A percentile compares a stretch with the other conserved stretches of the same genome.
Conservation (phyloP, 2,888 invertebrate species). For the Hipparchia sbordonii region DNA sequence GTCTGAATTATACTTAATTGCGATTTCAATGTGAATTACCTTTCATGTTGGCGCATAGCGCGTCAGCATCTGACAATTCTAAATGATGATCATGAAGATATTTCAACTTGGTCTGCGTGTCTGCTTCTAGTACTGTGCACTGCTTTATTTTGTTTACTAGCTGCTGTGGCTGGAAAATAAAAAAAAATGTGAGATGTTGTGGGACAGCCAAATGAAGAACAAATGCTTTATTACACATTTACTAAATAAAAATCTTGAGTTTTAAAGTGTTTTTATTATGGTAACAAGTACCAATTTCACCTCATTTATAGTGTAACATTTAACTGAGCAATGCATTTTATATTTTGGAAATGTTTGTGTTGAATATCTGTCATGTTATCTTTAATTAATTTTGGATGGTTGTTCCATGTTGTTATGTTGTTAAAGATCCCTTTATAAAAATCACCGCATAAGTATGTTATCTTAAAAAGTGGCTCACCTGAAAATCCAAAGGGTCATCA, state of each 20-base stretch:
- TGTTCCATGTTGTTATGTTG: no score
- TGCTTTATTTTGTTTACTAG: slow-evolving; percentile 89
- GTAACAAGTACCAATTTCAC: no score
- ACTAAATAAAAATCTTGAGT: no score
- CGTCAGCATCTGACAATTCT: slow-evolving; percentile 89
- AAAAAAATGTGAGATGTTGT: neutral
- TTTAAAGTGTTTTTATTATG: no score
- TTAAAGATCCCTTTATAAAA: neutral
- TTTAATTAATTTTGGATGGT: no score
- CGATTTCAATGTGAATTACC: slow-evolving; percentile 67
- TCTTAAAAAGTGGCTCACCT: slow-evolving; percentile 71
- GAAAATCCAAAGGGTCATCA: slow-evolving; percentile 89
- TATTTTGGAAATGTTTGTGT: no score
- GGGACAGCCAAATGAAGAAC: neutral
- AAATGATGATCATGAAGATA: slow-evolving; percentile 86
- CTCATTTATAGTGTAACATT: no score
- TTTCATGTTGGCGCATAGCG: slow-evolving; percentile 90
- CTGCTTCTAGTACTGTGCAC: slow-evolving; percentile 87
- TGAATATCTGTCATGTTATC: no score
- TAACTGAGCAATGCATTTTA: no score
- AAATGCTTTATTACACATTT: no score
- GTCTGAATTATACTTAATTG: no score
- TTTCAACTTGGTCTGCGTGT: slow-evolving; percentile 88
- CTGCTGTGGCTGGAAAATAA: slow-evolving; percentile 84
- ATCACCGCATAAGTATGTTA: neutral